These are phyloP conservation scores for Pterois miles DNA, from an alignment of 2,797 vertebrate genomes.

Conservation along the genomic window DNA sequence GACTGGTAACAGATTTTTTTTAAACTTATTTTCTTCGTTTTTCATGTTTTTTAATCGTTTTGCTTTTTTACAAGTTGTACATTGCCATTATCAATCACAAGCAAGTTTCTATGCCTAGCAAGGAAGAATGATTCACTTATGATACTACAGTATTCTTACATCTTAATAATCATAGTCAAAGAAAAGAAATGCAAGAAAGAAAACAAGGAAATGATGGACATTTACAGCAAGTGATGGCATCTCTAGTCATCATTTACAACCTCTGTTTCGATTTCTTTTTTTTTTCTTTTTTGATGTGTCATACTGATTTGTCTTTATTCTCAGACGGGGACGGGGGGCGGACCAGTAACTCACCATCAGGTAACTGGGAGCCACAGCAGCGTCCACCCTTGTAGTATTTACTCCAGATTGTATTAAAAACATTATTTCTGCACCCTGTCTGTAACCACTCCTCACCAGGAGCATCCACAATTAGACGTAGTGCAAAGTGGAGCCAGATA, in stretches of 20 bases:
- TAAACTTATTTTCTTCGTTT: constrained; percentile 50
- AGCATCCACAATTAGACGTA: constrained; percentile 51
- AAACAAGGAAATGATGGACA: constrained; percentile 76
- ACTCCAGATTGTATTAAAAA: constrained; percentile 40
- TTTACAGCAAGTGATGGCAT: constrained; percentile 78
- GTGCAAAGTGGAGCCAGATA: constrained; percentile 64
- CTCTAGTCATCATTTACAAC: constrained; percentile 73
- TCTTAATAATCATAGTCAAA: constrained; percentile 77
- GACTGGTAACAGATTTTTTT: constrained; percentile 73
- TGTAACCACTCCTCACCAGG: constrained; percentile 39
- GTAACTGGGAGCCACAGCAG: constrained; percentile 32
- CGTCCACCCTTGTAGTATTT: constrained; percentile 12
- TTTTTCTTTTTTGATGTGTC: constrained; percentile 48
- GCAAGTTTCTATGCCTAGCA: constrained; percentile 82
- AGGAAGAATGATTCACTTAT: constrained; percentile 80
- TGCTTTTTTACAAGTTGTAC: constrained; percentile 75
- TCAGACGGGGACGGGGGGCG: constrained; percentile 6
- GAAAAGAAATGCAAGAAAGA: constrained; percentile 72
- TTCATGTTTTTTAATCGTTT: constrained; percentile 63
- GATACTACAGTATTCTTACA: constrained; percentile 83
- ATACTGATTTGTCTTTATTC: constrained; percentile 67
- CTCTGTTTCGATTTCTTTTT: constrained; percentile 45
- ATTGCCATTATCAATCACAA: constrained; percentile 85
- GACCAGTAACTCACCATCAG: constrained; percentile 9
- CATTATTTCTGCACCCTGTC: constrained; percentile 59